These are phyloP conservation scores for Chloropsis cyanopogon DNA, from an alignment of 2,113 vertebrate genomes.

Conservation along the genomic window DNA sequence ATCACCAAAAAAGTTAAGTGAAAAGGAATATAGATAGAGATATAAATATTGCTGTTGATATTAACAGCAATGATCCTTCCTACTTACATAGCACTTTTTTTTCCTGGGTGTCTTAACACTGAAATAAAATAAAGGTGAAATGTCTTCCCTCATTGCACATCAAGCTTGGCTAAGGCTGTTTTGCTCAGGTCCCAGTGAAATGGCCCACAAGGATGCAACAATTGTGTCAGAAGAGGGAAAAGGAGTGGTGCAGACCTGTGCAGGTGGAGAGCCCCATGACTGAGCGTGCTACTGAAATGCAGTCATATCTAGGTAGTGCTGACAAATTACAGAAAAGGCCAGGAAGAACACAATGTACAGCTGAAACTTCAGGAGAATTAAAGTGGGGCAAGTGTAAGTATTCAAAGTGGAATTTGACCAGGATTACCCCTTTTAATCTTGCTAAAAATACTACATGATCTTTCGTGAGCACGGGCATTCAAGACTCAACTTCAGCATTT, in stretches of 20 bases:
- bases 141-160: neutral
- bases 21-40: neutral
- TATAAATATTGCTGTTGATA: neutral
- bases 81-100: neutral
- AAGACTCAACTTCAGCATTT: neutral
- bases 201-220: neutral
- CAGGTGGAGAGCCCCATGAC: rapidly evolving
- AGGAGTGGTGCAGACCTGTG: rapidly evolving
- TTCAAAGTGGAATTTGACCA: slow-evolving; percentile 34
- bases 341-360: neutral
- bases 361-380: neutral
- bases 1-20: slow-evolving; percentile 32
- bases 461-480: neutral
- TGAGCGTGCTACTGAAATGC: neutral
- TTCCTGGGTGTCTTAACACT: neutral
- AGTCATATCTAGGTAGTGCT: neutral
- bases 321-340: neutral
- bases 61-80: neutral
- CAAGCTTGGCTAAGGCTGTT: neutral
- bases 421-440: slow-evolving; percentile 32
- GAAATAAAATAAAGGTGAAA: neutral
- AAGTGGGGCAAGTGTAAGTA: neutral
- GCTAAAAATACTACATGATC: slow-evolving; percentile 29
- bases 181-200: neutral
- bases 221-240: neutral